Conservation (phyloP, 2,888 invertebrate genomes). For the Glaucopsyche alexis region DNA sequence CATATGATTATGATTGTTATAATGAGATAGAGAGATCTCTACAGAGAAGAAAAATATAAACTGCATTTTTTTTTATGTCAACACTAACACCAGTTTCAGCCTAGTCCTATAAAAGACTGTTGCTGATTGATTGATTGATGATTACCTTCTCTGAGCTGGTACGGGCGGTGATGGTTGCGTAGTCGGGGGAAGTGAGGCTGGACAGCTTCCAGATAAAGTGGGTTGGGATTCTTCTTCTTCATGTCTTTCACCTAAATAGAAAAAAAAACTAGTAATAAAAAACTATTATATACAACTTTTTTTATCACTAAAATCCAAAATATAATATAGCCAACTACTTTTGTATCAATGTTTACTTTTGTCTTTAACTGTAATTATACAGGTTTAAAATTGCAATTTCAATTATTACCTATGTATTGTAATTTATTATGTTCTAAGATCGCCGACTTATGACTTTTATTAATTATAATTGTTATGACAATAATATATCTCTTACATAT, state of each 20-base stretch:
- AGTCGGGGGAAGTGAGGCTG: conserved; percentile 66
- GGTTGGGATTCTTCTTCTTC: conserved; percentile 60
- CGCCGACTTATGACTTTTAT: not conserved
- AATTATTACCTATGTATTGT: too few relatives aligned
- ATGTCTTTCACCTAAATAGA: conserved; percentile 56
- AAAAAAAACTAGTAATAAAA: conserved; percentile 1
- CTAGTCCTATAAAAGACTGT: not conserved
- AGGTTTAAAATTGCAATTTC: too few relatives aligned
- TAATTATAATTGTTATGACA: not conserved
- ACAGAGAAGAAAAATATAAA: too few relatives aligned
- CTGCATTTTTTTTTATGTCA: too few relatives aligned
- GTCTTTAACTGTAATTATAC: too few relatives aligned
- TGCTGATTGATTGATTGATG: not conserved
- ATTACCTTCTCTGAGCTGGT: conserved; percentile 75
- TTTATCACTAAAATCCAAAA: not conserved
- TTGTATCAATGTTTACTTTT: too few relatives aligned
- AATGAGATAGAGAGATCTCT: conserved; percentile 27
- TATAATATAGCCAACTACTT: too few relatives aligned
- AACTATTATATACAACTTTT: too few relatives aligned
- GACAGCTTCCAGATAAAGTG: conserved; percentile 66
- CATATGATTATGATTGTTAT: too few relatives aligned
- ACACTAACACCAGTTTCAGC: not conserved
- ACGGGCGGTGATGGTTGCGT: conserved; percentile 67
- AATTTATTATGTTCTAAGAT: too few relatives aligned
- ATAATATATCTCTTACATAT: not conserved